Evolutionary conservation across 2,113 vertebrate species (phyloP), one percentile per base, ranked within the genome.

Genomic region (Setophaga petechia): DNA sequence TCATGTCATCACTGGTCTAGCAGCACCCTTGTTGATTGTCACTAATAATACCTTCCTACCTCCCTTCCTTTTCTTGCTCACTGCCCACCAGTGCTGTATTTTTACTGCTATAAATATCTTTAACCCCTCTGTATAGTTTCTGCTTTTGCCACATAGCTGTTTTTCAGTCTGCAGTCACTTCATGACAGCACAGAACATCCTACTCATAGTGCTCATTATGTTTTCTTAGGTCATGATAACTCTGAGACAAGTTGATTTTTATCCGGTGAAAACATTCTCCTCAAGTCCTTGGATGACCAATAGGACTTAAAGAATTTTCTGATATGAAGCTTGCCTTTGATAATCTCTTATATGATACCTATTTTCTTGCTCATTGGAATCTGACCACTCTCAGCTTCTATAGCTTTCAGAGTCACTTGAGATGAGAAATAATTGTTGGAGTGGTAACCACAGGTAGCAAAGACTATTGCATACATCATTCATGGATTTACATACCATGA

Each of bases 131-230:
- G 10, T 47, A 47, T 31, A 1, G 63, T 54, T 90, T 78, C 46
- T 52, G 19, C 31, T 74, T 93, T 87, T 81, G 24, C 23, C 18
- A 62, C 12, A 24, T 4, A 23, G 33, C 11, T 62, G 31, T 33
- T 89, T 73, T 89, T 81, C 61, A 66, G 6, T 22, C 31, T 66
- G 17, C 0, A 0, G 12, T 57, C 0, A 3, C 37, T 80, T 30
- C 12, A 6, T 37, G 28, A 65, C 24, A 61, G 3, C 19, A 89
- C 8, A 91, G 65, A 94, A 31, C 16, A 74, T 80, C 25, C 49
- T 75, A 28, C 18, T 76, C 27, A 49, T 15, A 28, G 5, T 37
- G 6, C 1, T 84, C 14, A 19, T 79, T 43, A 3, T 57, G 9
- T 77, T 87, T 73, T 41, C 27, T 19, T n/a, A 61, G 59, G 37